Percentiles rank a stretch among this genome's conserved stretches.
phyloP scores from a whole-genome alignment of 2,113 vertebrate species.

The Tragelaphus imberbis region DNA sequence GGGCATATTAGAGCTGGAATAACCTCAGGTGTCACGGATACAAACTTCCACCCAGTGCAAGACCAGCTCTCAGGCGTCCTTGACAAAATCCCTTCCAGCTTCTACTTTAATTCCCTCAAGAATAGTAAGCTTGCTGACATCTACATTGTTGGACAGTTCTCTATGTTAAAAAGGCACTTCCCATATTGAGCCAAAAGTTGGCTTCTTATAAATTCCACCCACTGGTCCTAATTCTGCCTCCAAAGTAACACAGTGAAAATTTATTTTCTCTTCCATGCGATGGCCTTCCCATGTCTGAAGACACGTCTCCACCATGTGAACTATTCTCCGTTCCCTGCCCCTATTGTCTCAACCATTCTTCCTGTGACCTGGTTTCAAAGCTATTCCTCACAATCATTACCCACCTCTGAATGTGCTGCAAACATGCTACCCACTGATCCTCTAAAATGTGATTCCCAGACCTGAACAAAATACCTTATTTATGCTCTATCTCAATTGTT shows the following conservation, averaged over 20 bases:
- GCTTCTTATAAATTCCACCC: conserved; percentile 63
- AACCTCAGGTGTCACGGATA: neutral
- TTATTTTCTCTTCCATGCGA: conserved; percentile 41
- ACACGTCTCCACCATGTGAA: neutral
- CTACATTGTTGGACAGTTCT: conserved; percentile 36
- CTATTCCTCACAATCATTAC: neutral
- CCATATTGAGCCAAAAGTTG: conserved; percentile 57
- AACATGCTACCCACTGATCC: neutral
- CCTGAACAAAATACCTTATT: neutral
- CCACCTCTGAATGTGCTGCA: neutral
- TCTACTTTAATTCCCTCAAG: neutral
- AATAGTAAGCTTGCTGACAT: conserved; percentile 5
- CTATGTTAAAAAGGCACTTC: conserved; percentile 53
- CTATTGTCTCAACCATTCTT: neutral
- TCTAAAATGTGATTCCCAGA: neutral
- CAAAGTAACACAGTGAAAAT: conserved; percentile 27
- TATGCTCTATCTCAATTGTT: neutral
- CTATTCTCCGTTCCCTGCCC: neutral
- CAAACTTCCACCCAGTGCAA: neutral
- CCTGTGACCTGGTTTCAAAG: neutral
- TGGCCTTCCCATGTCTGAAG: conserved; percentile 45
- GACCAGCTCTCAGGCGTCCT: neutral
- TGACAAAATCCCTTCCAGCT: neutral
- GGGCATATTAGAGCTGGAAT: neutral
- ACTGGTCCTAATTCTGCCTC: conserved; percentile 63